phyloP scores from a whole-genome alignment of 2,888 invertebrate genomes.

The Brachyopa scutellaris region DNA sequence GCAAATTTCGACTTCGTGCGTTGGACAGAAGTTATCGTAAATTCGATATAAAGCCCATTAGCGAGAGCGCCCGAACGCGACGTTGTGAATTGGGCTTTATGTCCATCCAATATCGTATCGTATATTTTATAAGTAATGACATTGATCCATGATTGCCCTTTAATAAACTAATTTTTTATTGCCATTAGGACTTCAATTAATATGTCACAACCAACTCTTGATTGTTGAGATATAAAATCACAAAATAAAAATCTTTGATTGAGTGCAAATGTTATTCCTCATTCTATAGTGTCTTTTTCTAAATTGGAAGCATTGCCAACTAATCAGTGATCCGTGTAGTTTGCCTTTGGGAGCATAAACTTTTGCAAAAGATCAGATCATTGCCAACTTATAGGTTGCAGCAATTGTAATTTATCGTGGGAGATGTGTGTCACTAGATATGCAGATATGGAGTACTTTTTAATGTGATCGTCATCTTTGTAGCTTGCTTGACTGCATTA shows the following conservation, averaged over 20 bases:
- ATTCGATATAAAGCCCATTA: no score
- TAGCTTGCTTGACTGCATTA: no score
- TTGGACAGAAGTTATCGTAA: no score
- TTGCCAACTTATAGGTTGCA: no score
- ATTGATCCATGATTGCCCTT: slow-evolving; percentile 24
- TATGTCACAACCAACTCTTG: not conserved
- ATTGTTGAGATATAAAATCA: not conserved
- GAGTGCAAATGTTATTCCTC: not conserved
- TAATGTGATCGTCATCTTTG: no score
- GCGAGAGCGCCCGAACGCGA: no score
- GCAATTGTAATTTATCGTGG: not conserved
- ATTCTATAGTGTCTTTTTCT: not conserved
- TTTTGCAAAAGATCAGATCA: not conserved
- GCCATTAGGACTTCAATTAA: slow-evolving; percentile 24
- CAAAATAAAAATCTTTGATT: slow-evolving; percentile 16
- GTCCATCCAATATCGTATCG: no score
- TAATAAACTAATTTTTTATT: slow-evolving; percentile 8
- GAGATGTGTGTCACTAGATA: not conserved
- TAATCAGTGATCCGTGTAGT: not conserved
- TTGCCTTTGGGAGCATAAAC: not conserved
- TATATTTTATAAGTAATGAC: slow-evolving; percentile 7
- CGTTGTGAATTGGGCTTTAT: no score
- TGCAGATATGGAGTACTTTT: no score
- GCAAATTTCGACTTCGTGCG: no score
- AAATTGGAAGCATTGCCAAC: not conserved